Conservation (phyloP, 2,113 vertebrate genomes). For the Cynocephalus volans region DNA sequence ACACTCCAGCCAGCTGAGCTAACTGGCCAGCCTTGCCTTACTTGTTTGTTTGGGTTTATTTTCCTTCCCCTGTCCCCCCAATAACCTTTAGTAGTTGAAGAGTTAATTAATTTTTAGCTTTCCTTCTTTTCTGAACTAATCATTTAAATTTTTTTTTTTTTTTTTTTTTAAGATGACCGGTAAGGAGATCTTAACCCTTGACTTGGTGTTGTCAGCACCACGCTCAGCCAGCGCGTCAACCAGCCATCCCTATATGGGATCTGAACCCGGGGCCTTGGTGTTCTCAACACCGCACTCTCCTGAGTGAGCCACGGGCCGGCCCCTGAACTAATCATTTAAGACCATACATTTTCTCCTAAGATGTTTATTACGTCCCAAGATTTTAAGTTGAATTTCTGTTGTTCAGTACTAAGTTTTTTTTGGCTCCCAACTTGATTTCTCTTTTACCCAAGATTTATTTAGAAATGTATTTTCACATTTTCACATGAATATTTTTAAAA, state of each 20-base stretch:
- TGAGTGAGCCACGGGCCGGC: too few relatives aligned
- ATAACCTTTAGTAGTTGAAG: neutral
- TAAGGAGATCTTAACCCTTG: too few relatives aligned
- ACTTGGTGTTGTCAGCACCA: too few relatives aligned
- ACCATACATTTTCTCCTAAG: neutral
- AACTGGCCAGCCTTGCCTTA: neutral
- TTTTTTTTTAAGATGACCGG: too few relatives aligned
- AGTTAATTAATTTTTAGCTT: conserved; percentile 2
- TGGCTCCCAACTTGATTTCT: neutral
- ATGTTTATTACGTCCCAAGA: neutral
- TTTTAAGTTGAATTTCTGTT: conserved; percentile 33
- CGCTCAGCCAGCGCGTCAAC: too few relatives aligned
- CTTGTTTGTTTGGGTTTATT: neutral
- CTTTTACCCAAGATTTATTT: neutral
- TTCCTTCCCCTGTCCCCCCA: neutral
- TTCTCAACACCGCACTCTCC: too few relatives aligned
- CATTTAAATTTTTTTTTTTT: too few relatives aligned
- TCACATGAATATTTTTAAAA: neutral
- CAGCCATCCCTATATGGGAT: too few relatives aligned
- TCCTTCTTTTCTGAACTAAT: neutral
- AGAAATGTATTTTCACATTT: conserved; percentile 16
- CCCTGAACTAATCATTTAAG: conserved; percentile 22
- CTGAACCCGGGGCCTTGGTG: too few relatives aligned
- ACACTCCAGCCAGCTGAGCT: too few relatives aligned
- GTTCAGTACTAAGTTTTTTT: neutral